Base-by-base conservation (phyloP, 2,888 invertebrate genomes). In the Congeria kusceri region DNA sequence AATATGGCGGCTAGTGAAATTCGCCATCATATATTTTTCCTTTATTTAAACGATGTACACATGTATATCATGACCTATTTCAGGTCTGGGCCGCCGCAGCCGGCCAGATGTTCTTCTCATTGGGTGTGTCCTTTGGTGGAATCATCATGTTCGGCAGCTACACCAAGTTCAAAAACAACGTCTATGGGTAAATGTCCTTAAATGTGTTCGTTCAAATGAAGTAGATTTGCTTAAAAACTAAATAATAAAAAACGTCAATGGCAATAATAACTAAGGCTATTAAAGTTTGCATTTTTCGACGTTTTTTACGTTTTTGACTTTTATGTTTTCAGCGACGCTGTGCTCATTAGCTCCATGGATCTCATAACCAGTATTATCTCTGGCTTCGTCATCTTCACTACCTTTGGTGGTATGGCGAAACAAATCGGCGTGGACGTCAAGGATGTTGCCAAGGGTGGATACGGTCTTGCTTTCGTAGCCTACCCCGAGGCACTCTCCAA, bases 21-120 rank as follows among this genome's bases (percentile, higher is more conserved):
- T n/a, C n/a, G n/a, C n/a, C n/a, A n/a, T n/a, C n/a, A n/a, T n/a
- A n/a, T n/a, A n/a, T n/a, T n/a, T n/a, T n/a, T n/a, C n/a, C n/a
- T n/a, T n/a, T n/a, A n/a, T n/a, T n/a, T n/a, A 11, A 32, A 11
- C 32, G 32, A 32, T 4, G 32, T 11, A 15, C 39, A 39, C 15
- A 13, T 39, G 15, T 39, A 18, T 3, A 9, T 11, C 56, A 57
- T 27, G 15, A 61, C 28, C 29, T 9, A 73, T 76, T 69, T 44
- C 67, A 95, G 85, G 96, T 97, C 20, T 97, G 97, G 97, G 96
- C 96, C 3, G 96, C 96, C 84, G 97, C 97, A 0, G 96, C 96
- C 0, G 96, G 96, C 1, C 97, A 97, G 95, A 96, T 96, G 86
- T 96, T 97, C 93, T 97, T 96, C 94, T 97, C 97, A 0, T 96